Percentiles rank a stretch among this genome's conserved stretches.
These are phyloP conservation scores for Myathropa florea DNA, from an alignment of 2,888 invertebrate genomes.

Conservation along the genomic window DNA sequence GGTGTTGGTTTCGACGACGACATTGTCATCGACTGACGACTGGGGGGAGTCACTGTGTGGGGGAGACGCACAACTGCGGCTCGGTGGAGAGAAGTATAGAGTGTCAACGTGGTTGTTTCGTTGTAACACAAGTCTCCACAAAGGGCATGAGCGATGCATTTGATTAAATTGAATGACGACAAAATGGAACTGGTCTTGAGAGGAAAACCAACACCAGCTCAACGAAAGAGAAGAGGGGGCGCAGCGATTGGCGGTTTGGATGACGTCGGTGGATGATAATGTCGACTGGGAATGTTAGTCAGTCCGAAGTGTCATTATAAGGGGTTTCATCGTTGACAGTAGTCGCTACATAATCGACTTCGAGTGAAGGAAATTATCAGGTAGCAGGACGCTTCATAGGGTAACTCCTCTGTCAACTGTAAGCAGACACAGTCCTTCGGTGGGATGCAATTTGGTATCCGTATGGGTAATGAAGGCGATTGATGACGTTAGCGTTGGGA, in stretches of 20 bases:
- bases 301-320: background rate
- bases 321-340: background rate
- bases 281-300: background rate
- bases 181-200: slow-evolving; percentile 1
- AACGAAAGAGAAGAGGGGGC: background rate
- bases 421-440: background rate
- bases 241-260: background rate
- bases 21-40: background rate
- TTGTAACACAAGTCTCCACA: slow-evolving; percentile 41
- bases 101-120: slow-evolving; percentile 31
- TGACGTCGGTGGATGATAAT: slow-evolving; percentile 7
- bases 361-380: background rate
- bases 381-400: background rate
- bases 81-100: background rate
- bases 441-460: no score
- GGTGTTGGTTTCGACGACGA: background rate
- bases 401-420: background rate
- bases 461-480: no score
- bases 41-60: background rate
- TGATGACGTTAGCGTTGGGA: no score
- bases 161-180: slow-evolving; percentile 17
- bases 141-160: slow-evolving; percentile 36
- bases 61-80: background rate
- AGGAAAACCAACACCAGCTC: slow-evolving; percentile 45
- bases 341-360: background rate